Conservation (phyloP, 2,797 vertebrate genomes). For the Sparidentex hasta region DNA sequence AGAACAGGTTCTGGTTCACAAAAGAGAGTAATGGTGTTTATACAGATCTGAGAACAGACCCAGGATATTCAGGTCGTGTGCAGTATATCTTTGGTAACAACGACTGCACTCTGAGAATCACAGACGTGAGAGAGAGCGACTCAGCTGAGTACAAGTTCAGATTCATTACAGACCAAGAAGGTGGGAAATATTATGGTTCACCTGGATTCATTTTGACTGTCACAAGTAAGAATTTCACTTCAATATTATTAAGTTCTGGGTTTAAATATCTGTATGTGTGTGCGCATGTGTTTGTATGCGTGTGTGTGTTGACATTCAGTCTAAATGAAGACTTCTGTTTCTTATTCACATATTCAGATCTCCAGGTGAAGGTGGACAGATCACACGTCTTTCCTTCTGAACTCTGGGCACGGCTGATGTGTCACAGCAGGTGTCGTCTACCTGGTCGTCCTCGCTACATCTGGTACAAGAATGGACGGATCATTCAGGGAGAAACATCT, state of each 20-base stretch:
- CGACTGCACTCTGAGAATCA: constrained; percentile 11
- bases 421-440: no score
- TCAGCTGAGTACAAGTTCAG: constrained; percentile 48
- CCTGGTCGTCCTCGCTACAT: no score
- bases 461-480: no score
- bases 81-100: rapidly evolving
- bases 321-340: background rate
- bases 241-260: no score
- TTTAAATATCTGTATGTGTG: no score
- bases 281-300: background rate
- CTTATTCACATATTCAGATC: background rate
- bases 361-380: constrained; percentile 6
- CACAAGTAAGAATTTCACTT: no score
- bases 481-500: no score
- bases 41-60: no score
- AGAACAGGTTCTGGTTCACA: no score
- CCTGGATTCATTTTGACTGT: constrained; percentile 36
- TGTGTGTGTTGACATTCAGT: background rate
- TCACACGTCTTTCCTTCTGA: no score
- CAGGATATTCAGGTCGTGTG: background rate
- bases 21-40: no score
- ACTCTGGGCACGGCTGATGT: no score
- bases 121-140: constrained; percentile 48
- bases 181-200: background rate
- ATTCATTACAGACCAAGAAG: background rate